Evolutionary conservation across 2,888 invertebrate species (phyloP), one percentile per base, ranked within the genome.

Genomic region (Pristionchus fissidentatus): DNA sequence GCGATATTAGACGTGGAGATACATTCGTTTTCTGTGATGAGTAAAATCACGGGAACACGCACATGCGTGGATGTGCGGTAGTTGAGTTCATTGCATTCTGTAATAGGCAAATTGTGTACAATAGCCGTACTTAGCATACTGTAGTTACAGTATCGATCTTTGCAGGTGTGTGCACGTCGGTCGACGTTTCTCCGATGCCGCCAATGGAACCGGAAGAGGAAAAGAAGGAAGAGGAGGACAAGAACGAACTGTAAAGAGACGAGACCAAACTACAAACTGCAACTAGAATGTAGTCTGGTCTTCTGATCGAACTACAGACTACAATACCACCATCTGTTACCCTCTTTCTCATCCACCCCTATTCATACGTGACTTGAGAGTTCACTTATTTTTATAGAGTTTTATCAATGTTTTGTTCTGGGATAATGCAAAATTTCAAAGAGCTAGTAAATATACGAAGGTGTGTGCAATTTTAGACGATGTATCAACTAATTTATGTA

Each of bases 171-270:
- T 90, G 90, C 83, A 84, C 89, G 1, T 84, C 88, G 19, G 88
- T 90, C 46, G 90, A 90, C 84, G 88, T 90, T 19, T 84, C 90
- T 22, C 82, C 86, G 29, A 85, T 89, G 26, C 90, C 90, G 26
- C 84, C 86, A n/a, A 85, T 86, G 55, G 86, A 87, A 13, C 86
- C 87, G 22, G 83, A 83, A 75, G 79, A 70, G 55, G 84, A 86
- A 13, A 83, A 55, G 83, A 85, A 85, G 85, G 83, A 85, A 73
- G 84, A 84, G 35, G 83, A 84, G 43, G 73, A 82, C 5, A 78
- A 83, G n/a, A n/a, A n/a, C n/a, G n/a, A n/a, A n/a, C n/a, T n/a
- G n/a, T 29, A 75, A 77, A 26, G 84, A 85, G 19, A 55, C 60
- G 29, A 84, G 77, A 55, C 49, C 82, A 41, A 84, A 85, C 57